Evolutionary conservation across 2,113 vertebrate genomes (phyloP), one percentile per base, ranked within the genome.

Genomic region (Ammodytes marinus): DNA sequence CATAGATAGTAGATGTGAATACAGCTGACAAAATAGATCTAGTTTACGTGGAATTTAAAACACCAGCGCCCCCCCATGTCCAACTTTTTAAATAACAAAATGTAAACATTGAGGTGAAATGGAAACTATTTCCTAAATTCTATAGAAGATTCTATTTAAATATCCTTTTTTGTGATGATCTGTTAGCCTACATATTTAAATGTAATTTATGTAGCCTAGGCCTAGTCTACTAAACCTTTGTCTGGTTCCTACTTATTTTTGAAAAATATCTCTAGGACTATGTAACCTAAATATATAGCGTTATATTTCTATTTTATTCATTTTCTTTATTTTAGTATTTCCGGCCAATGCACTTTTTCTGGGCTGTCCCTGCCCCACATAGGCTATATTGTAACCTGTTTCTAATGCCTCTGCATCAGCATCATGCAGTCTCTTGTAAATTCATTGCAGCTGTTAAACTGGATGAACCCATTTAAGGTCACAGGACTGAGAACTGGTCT

Each of bases 21-120:
- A 42, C 9, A 4, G n/a, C 6, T 40, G 15, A 82, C 5, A 50
- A 82, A 74, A 49, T 73, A 89, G 82, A 69, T 50, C 82, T 61
- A 27, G 27, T 27, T 27, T 27, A 57, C 27, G n/a, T 3, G 46
- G 19, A 2, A 60, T 40, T 11, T 60, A 17, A 19, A 74, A 27
- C 55, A 7, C 40, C 6, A 43, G 59, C 2, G n/a, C 3, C 43
- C 5, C 39, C 39, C 3, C 12, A 14, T 46, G 47, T 71, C 59
- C 27, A 27, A 27, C 27, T 27, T 27, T 27, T 27, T 27, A 27
- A 27, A 27, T 27, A 27, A 2, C 37, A 19, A 65, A 57, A 87
- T 68, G 85, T 92, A 85, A 92, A 92, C 86, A 90, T 12, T 64
- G 53, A n/a, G 10, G 2, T 27, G 27, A 27, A 27, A 14, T 3